Evolutionary conservation across 2,888 invertebrate species (phyloP).

Genomic region (Patella pellucida): DNA sequence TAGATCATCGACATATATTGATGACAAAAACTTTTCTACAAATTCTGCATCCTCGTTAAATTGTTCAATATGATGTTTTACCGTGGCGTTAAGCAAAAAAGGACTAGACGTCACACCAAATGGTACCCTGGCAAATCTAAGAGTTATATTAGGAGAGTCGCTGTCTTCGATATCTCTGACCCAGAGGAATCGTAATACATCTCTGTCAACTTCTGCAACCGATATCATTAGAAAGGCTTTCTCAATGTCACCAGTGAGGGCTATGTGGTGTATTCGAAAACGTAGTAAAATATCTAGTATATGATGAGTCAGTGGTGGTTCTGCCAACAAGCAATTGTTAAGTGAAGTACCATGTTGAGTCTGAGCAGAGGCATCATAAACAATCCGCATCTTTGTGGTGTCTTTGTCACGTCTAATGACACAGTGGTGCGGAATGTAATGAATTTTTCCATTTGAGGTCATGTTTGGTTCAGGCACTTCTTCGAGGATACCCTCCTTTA

Average conservation of each 20-base stretch:
- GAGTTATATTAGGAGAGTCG: not conserved
- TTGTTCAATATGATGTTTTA: not conserved
- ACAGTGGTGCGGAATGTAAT: too few relatives aligned
- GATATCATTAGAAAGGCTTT: not conserved
- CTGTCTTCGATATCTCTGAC: not conserved
- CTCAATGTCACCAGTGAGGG: constrained; percentile 2
- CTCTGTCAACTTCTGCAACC: not conserved
- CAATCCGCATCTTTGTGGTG: too few relatives aligned
- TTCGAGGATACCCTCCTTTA: too few relatives aligned
- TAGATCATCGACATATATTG: not conserved
- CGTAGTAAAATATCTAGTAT: not conserved
- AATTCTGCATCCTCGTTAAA: not conserved
- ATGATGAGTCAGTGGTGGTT: not conserved
- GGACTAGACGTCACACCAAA: not conserved
- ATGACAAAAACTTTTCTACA: not conserved
- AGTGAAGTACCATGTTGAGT: not conserved
- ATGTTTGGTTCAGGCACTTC: too few relatives aligned
- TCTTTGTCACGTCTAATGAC: too few relatives aligned
- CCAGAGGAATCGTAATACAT: not conserved
- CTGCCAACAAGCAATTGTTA: constrained; percentile 1
- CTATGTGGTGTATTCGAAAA: not conserved
- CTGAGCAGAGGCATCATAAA: too few relatives aligned
- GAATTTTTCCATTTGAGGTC: too few relatives aligned
- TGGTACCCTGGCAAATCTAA: not conserved
- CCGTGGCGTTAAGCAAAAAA: not conserved